phyloP scores from a whole-genome alignment of 64 coral and sea anemone genomes.

The Porites lutea region DNA sequence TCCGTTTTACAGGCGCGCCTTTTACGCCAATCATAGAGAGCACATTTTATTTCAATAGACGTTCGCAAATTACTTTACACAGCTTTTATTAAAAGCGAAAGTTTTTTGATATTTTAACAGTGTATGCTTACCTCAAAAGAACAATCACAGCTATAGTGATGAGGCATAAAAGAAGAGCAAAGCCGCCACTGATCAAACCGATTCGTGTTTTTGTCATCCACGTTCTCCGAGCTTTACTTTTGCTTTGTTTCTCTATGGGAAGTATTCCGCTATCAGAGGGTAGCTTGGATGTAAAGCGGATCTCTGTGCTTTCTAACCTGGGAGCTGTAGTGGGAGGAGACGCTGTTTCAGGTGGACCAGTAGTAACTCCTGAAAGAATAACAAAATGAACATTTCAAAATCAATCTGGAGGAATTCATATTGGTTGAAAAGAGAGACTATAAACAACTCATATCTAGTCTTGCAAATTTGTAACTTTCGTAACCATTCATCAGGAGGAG shows the following conservation, averaged over 20 bases:
- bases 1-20: too few species aligned
- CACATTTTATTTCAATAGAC: too few species aligned
- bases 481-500: too few species aligned
- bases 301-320: not conserved
- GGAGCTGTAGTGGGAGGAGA: not conserved
- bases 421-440: too few species aligned
- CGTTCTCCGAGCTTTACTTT: not conserved
- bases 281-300: not conserved
- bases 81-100: not conserved
- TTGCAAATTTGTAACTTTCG: too few species aligned
- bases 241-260: not conserved
- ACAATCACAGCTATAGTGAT: not conserved
- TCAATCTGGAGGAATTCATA: too few species aligned
- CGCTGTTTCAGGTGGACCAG: not conserved
- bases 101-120: not conserved
- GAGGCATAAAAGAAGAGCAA: not conserved
- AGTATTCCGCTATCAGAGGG: not conserved
- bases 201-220: conserved; percentile 34
- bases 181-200: conserved; percentile 16
- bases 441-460: too few species aligned
- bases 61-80: too few species aligned
- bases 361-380: not conserved
- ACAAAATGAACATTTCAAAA: not conserved
- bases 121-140: conserved; percentile 1
- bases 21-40: too few species aligned